Base-by-base conservation (phyloP, 2,797 vertebrate genomes). In the Aldrovandia affinis region DNA sequence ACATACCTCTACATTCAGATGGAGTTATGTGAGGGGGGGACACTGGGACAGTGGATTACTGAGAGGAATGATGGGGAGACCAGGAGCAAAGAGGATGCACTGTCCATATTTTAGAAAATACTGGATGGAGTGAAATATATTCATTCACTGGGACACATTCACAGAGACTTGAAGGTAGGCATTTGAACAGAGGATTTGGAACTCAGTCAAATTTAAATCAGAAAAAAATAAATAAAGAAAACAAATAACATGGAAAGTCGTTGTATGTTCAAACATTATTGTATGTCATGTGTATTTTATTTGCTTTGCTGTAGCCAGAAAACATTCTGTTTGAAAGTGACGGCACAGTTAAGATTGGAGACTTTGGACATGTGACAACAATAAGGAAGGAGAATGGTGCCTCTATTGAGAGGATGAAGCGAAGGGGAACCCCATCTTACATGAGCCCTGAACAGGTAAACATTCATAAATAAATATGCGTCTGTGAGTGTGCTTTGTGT, bases 371-470 rank as follows among this genome's bases (percentile, higher is more conserved):
- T 84, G 95, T 92, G 47, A 95, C 94, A 57, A 83, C 87, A 33
- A 59, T 86, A 79, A 1, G 7, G 0, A 84, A 28, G 57, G 54
- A 85, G 1, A 81, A 78, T 68, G 83, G 84, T 9, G 65, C 8
- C 0, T 36, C 80, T 44, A 25, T 68, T 44, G 9, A 79, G 0
- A 89, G 91, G 63, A 94, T 94, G 12, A 9, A 8, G 28, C 0
- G 65, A 5, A 88, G 0, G 61, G 96, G 96, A 91, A 96, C 95
- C 54, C 0, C 0, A 0, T 0, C 0, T 0, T 96, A 96, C 25
- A 96, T 95, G 95, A 96, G 95, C 83, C 96, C 96, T 88, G 96
- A 97, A 89, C 96, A 96, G 94, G 96, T 96, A 89, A 91, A 83
- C 20, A 61, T 55, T 55, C 2, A 61, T 33, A 14, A 65, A 65